Evolutionary conservation across 2,113 vertebrate genomes (phyloP), one percentile per base, ranked within the genome.

Genomic region (Brachyhypopomus occidentalis): DNA sequence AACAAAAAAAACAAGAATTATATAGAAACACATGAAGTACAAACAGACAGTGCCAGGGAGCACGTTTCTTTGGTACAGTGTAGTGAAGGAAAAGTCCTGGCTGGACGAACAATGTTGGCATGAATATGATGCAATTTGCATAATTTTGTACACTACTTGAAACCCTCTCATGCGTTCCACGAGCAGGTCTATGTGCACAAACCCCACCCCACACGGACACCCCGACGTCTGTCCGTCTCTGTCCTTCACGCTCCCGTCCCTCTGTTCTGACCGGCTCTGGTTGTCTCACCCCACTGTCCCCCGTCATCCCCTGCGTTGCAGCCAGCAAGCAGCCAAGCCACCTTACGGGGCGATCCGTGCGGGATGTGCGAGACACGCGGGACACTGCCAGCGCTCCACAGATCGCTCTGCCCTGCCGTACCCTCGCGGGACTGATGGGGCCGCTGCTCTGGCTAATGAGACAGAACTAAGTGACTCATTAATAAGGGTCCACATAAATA

Each of bases 381-480:
- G 30, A 30, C 30, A 30, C 3, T 30, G 30, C 30, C 77, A 78
- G 45, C 76, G 72, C 73, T 58, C 16, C 20, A 74, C 85, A 76
- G 82, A 84, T 80, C 85, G 82, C 67, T 78, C 69, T 78, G 82
- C 19, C 45, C 9, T 14, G 22, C 58, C 27, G 78, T 52, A 23
- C 27, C 71, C 74, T 45, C 0, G 52, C 66, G 73, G 58, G 79
- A 70, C 74, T 38, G 80, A 76, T 17, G 16, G 34, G 74, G n/a
- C 38, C 60, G 77, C 78, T 60, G 86, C 63, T 81, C 75, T 69
- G 80, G 78, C 81, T 88, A 91, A 90, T 89, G 89, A 90, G 90
- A 86, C 88, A 72, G 84, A 89, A 89, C 89, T 91, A 91, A 92
- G 87, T 86, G 88, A 88, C 87, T 88, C 89, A 91, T 90, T 92